phyloP scores from a whole-genome alignment of 2,113 vertebrate species.

The Bucco capensis region DNA sequence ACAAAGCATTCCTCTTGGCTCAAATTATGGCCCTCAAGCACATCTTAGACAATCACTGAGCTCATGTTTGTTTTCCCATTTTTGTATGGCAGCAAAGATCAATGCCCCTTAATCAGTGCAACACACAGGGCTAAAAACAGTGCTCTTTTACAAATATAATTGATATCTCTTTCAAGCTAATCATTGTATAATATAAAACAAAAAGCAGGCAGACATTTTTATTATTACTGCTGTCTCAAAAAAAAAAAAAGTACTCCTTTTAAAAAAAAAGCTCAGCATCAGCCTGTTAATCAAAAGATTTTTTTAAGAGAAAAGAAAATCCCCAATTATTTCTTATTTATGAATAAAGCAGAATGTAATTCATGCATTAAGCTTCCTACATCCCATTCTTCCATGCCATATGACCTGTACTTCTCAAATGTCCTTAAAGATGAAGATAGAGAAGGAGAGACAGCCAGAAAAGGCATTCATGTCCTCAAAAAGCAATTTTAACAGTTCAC shows the following conservation, averaged over 20 bases:
- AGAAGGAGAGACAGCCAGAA: neutral
- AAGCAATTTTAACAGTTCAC: slow-evolving; percentile 10
- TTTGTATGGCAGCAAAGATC: slow-evolving; percentile 13
- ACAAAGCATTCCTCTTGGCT: neutral
- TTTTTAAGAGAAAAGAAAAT: slow-evolving; percentile 2
- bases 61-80: slow-evolving; percentile 27
- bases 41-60: neutral
- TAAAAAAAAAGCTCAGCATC: neutral
- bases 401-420: neutral
- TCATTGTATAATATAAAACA: neutral
- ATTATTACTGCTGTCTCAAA: neutral
- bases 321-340: neutral
- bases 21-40: neutral
- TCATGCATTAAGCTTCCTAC: neutral
- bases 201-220: slow-evolving; percentile 4
- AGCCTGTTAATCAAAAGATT: neutral
- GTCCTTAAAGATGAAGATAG: neutral
- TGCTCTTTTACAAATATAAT: slow-evolving; percentile 1
- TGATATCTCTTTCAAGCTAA: slow-evolving; percentile 13
- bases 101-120: slow-evolving; percentile 27
- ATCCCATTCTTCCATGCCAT: neutral
- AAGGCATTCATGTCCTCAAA: slow-evolving; percentile 7
- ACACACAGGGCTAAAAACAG: neutral
- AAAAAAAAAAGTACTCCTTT: neutral
- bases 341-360: neutral